Conservation (phyloP, 2,113 vertebrate species). For the Tiliqua scincoides region DNA sequence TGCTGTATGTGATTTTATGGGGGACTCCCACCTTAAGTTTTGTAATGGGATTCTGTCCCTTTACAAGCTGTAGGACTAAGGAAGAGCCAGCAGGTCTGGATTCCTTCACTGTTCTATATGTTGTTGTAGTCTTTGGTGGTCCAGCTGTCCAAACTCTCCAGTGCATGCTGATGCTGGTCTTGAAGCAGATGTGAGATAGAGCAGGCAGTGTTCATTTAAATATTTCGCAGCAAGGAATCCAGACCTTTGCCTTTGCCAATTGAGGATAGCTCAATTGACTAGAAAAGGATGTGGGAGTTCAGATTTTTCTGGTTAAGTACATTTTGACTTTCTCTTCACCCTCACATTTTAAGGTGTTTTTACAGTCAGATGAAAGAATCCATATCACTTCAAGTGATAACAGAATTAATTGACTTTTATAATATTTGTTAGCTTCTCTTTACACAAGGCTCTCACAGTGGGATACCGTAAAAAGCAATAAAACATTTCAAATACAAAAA, state of each 20-base stretch:
- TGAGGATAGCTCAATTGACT: background rate
- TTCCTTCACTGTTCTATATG: background rate
- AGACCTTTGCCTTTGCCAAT: background rate
- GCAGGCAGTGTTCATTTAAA: background rate
- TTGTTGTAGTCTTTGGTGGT: background rate
- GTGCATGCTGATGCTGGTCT: background rate
- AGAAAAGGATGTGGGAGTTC: background rate
- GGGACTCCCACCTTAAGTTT: background rate
- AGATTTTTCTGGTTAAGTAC: background rate
- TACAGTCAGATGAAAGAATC: background rate
- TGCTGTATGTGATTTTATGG: background rate
- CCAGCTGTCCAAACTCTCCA: slow-evolving; percentile 4
- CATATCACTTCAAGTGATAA: background rate
- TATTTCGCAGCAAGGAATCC: background rate
- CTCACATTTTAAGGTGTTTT: background rate
- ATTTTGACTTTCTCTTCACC: background rate
- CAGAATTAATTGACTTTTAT: background rate
- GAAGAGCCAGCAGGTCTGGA: background rate
- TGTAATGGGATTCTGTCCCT: background rate
- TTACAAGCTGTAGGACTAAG: background rate
- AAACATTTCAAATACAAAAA: no score
- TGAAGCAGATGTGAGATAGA: background rate
- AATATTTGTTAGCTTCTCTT: no score
- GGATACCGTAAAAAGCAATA: no score
- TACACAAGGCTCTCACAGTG: no score